These are phyloP conservation scores for Diplodus sargus DNA, from an alignment of 2,797 vertebrate genomes.

Conservation along the genomic window DNA sequence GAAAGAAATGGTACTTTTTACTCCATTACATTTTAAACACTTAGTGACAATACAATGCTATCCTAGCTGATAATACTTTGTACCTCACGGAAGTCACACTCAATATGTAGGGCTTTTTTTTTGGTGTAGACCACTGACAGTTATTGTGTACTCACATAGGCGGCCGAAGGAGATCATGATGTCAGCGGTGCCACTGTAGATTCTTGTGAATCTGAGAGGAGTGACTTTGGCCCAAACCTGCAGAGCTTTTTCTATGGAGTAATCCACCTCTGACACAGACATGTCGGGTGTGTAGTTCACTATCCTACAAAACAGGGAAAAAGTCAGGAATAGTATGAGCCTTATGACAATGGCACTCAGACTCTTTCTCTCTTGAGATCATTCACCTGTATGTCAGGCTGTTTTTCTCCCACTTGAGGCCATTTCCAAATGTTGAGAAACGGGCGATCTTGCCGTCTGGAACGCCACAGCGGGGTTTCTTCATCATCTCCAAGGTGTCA, in stretches of 20 bases:
- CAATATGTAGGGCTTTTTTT: no score
- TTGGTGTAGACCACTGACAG: no score
- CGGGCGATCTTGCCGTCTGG: conserved; percentile 80
- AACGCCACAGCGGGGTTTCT: conserved; percentile 92
- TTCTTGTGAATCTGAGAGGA: conserved; percentile 87
- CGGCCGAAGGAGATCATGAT: conserved; percentile 92
- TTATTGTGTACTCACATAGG: conserved; percentile 31
- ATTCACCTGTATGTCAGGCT: conserved; percentile 93
- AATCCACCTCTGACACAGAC: conserved; percentile 86
- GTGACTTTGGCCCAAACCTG: conserved; percentile 92
- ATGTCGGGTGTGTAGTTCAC: conserved; percentile 93
- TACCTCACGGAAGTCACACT: no score
- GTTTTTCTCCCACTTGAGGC: conserved; percentile 84
- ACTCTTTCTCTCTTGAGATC: not conserved
- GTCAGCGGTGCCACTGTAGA: conserved; percentile 87
- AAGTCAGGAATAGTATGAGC: not conserved
- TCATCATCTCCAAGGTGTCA: conserved; percentile 89
- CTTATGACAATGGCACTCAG: not conserved
- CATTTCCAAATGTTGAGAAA: conserved; percentile 79
- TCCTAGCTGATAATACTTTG: no score
- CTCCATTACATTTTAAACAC: no score
- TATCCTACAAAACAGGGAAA: conserved; percentile 82
- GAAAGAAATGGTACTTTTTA: no score
- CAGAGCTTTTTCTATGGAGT: conserved; percentile 87
- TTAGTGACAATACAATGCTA: no score